phyloP scores from a whole-genome alignment of 2,113 vertebrate species.

The Raja brachyura region DNA sequence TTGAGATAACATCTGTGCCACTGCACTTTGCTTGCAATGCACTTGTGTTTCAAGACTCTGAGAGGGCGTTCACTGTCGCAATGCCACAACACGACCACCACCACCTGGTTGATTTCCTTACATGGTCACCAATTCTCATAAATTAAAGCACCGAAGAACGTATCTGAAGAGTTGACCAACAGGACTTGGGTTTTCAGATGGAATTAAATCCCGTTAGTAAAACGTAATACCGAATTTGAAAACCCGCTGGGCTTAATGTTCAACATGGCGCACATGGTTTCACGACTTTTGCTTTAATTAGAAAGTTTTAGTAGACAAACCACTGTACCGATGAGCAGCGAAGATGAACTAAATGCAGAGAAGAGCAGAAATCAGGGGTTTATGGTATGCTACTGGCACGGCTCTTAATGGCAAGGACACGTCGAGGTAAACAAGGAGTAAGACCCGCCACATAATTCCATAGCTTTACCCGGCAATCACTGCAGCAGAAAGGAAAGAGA shows the following conservation, averaged over 20 bases:
- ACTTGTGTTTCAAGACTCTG: not conserved
- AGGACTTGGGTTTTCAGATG: not conserved
- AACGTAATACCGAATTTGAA: not conserved
- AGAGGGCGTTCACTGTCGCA: not conserved
- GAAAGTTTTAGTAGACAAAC: slow-evolving; percentile 26
- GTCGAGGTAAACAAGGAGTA: slow-evolving; percentile 93
- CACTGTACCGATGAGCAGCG: slow-evolving; percentile 34
- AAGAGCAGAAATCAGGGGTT: slow-evolving; percentile 49
- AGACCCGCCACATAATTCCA: slow-evolving; percentile 97
- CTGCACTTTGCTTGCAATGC: not conserved
- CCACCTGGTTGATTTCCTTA: not conserved
- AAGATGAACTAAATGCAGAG: slow-evolving; percentile 40
- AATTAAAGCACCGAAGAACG: too few relatives aligned
- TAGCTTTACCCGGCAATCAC: slow-evolving; percentile 97
- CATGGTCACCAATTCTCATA: not conserved
- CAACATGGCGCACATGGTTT: not conserved
- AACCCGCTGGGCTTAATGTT: not conserved
- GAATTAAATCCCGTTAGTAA: not conserved
- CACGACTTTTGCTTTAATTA: not conserved
- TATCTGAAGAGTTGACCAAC: not conserved
- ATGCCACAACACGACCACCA: not conserved
- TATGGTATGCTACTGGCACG: slow-evolving; percentile 95
- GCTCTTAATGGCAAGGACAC: slow-evolving; percentile 97
- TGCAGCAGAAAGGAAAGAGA: slow-evolving; percentile 54
- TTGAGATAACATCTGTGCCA: not conserved